Conservation (phyloP, 2,113 vertebrate species). For the Chroicocephalus ridibundus region DNA sequence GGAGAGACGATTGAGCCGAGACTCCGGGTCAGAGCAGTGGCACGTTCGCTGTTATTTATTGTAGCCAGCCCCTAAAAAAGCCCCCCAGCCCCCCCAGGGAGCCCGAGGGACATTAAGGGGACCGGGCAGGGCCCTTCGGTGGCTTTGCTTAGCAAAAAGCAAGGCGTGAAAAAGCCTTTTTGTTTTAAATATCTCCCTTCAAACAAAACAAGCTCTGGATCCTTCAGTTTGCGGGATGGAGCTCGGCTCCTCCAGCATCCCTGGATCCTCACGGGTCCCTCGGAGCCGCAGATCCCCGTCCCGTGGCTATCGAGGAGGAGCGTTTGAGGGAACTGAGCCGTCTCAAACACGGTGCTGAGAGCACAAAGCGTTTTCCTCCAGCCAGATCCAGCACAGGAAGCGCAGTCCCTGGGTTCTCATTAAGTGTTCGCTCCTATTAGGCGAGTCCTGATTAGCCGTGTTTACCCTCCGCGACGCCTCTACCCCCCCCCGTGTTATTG, state of each 20-base stretch:
- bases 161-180: neutral
- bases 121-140: accelerated
- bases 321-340: neutral
- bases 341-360: neutral
- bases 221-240: neutral
- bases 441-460: constrained; percentile 10
- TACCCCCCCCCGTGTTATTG: neutral
- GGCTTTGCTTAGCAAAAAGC: neutral
- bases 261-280: accelerated
- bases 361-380: neutral
- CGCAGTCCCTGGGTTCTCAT: neutral
- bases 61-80: neutral
- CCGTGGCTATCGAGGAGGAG: neutral
- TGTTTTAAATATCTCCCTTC: neutral
- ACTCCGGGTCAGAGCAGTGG: too few relatives aligned
- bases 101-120: neutral
- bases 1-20: accelerated
- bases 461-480: neutral
- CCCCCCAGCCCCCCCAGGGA: neutral
- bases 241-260: neutral
- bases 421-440: neutral
- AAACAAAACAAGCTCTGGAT: neutral
- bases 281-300: accelerated
- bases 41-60: neutral
- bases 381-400: neutral